Evolutionary conservation across 2,113 vertebrate genomes (phyloP).

Genomic region (Otus sunia): DNA sequence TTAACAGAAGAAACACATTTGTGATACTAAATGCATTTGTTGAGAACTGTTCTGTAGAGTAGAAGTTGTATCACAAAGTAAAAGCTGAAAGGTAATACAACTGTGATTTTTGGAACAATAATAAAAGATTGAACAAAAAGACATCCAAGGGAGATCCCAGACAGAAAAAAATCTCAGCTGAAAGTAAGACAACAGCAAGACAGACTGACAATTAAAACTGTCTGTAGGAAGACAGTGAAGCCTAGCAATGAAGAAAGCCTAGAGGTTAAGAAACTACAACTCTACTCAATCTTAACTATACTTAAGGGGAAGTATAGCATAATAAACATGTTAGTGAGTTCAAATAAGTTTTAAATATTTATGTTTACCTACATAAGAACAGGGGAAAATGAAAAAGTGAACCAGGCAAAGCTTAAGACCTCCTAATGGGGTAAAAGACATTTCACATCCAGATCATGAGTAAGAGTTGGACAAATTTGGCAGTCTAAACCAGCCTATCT

Average conservation of each 20-base stretch:
- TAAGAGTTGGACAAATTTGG: not conserved
- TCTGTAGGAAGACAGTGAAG: not conserved
- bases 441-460: not conserved
- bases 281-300: not conserved
- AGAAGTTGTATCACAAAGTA: not conserved
- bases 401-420: not conserved
- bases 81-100: not conserved
- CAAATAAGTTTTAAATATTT: not conserved
- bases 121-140: not conserved
- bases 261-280: not conserved
- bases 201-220: not conserved
- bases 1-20: not conserved
- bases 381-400: not conserved
- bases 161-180: not conserved
- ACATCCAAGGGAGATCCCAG: not conserved
- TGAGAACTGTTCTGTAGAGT: not conserved
- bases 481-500: not conserved
- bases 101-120: not conserved
- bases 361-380: not conserved
- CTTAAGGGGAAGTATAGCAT: not conserved
- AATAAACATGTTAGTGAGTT: not conserved
- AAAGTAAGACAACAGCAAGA: not conserved
- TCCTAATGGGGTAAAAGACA: not conserved
- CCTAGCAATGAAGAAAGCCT: not conserved
- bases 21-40: not conserved